A percentile compares a stretch with the other conserved stretches of the same genome.
phyloP scores from a whole-genome alignment of 2,113 vertebrate species.

The Brachypodius melanocephalos region DNA sequence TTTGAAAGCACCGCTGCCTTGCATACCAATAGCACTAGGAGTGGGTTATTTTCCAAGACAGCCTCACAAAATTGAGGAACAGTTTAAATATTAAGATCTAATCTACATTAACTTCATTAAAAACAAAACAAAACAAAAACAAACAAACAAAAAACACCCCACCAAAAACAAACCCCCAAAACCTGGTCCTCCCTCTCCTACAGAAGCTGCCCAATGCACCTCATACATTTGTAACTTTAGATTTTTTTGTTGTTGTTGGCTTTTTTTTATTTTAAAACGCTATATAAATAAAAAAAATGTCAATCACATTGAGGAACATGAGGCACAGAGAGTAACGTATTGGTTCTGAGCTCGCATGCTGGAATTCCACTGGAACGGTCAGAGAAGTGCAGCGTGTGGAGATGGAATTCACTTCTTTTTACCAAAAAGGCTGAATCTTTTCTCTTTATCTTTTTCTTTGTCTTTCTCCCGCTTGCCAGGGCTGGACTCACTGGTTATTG shows the following conservation, averaged over 20 bases:
- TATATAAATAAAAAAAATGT: constrained; percentile 84
- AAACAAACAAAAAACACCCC: neutral
- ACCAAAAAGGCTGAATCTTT: constrained; percentile 96
- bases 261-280: constrained; percentile 72
- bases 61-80: constrained; percentile 95
- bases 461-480: constrained; percentile 89
- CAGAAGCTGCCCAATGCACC: constrained; percentile 83
- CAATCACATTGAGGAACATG: constrained; percentile 83
- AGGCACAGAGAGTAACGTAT: constrained; percentile 93
- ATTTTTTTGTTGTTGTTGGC: constrained; percentile 69
- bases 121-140: constrained; percentile 36
- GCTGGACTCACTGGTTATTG: constrained; percentile 88
- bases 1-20: constrained; percentile 86
- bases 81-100: constrained; percentile 86
- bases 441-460: constrained; percentile 97
- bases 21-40: constrained; percentile 80
- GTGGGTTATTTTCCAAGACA: constrained; percentile 84
- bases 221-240: constrained; percentile 77
- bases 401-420: constrained; percentile 92
- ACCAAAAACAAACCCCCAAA: constrained; percentile 65
- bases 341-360: constrained; percentile 94
- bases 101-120: constrained; percentile 78
- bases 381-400: constrained; percentile 76
- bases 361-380: constrained; percentile 85
- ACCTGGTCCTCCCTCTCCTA: constrained; percentile 77